A percentile compares a stretch with the other conserved stretches of the same genome.
phyloP scores from a whole-genome alignment of 1,140 invertebrate genomes.

The Lasaia peninsularis region DNA sequence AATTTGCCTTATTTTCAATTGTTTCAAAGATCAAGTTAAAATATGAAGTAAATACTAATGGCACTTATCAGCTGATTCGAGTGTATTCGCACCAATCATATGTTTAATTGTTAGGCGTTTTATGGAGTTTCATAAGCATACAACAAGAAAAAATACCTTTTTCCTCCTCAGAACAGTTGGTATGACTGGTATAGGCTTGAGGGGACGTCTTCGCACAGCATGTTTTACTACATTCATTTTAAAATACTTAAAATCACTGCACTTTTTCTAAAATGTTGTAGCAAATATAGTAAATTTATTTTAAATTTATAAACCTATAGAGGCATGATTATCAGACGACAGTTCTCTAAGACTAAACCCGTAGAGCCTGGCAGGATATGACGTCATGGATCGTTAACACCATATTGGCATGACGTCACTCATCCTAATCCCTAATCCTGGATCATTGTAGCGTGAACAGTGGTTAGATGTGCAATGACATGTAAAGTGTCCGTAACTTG shows the following conservation, averaged over 20 bases:
- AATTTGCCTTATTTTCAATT: too few relatives aligned
- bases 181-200: not conserved
- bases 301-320: constrained; percentile 12
- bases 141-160: not conserved
- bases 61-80: not conserved
- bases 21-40: too few relatives aligned
- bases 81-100: not conserved
- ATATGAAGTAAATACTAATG: too few relatives aligned
- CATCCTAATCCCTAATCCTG: constrained; percentile 31
- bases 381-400: constrained; percentile 60
- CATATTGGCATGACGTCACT: constrained; percentile 52
- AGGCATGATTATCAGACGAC: constrained; percentile 42
- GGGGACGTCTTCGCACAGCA: not conserved
- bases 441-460: constrained; percentile 32
- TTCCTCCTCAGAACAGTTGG: not conserved
- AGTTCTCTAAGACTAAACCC: constrained; percentile 45
- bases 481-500: not conserved
- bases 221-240: constrained; percentile 7
- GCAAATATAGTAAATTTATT: not conserved
- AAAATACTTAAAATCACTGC: not conserved
- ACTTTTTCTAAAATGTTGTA: not conserved
- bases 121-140: not conserved
- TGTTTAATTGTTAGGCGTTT: constrained; percentile 1
- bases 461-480: constrained; percentile 23
- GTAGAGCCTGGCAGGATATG: constrained; percentile 40